Evolutionary conservation across 1,140 invertebrate genomes (phyloP), one percentile per base, ranked within the genome.

Genomic region (Brachionus manjavacas): DNA sequence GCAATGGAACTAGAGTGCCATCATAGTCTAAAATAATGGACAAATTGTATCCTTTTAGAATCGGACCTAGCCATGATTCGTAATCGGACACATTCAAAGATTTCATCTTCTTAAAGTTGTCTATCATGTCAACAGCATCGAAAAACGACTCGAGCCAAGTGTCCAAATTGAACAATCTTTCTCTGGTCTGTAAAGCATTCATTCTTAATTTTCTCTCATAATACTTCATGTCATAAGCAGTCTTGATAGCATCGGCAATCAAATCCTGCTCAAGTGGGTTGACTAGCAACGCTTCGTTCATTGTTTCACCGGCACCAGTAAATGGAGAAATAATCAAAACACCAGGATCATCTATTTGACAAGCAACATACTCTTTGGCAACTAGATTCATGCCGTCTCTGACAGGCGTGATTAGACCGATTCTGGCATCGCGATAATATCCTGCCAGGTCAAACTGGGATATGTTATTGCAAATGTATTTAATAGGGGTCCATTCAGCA

Each of bases 361-460:
- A 96, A 4, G 95, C 95, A 1, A 96, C 94, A 87, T 95, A 96
- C 88, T 96, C 95, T 89, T 96, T 96, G 4, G 95, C 95, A 0
- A 96, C 95, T 60, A 96, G 90, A 90, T 96, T 96, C 95, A 96
- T 96, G 46, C 95, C 95, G 88, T 96, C 95, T 55, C 95, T 90
- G 0, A 96, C 88, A 0, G 95, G 95, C 0, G 95, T 95, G 0
- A 96, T 94, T n/a, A 96, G 88, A 23, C 93, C 94, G 0, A 96
- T 94, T 0, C 94, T 93, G 0, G 94, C 92, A 87, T 95, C 94
- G 16, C 94, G 91, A 81, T 90, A 90, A 85, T 95, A 93, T 0
- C 94, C 94, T 1, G 94, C 94, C 35, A 96, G 87, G 87, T 95
- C 94, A 85, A 94, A 93, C 89, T 95, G 94, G 35, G 55, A 84